Base-by-base conservation (phyloP, 2,113 vertebrate genomes). In the Emydura subglobosa region DNA sequence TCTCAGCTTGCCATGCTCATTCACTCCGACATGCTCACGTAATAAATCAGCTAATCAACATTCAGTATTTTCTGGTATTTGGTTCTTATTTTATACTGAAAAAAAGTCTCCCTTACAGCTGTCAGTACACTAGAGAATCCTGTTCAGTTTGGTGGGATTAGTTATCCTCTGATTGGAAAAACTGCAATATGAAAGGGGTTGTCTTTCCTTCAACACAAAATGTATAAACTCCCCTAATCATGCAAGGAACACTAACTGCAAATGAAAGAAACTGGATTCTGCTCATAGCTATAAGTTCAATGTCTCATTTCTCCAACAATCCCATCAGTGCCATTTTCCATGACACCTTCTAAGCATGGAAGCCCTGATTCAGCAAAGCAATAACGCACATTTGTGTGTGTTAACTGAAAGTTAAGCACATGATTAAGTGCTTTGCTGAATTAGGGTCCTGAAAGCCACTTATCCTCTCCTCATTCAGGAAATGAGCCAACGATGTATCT, bases 21-120 rank as follows among this genome's bases (percentile, higher is more conserved):
- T 44, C 74, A 2, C 65, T 82, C 76, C 39, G n/a, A 42, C 5
- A 2, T 2, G 8, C 10, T 19, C 80, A 87, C 47, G 6, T 49
- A 51, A 24, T 72, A 55, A 79, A 92, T 6, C 34, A 89, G 47
- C 82, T 27, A 31, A 78, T 78, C 88, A 89, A 10, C 91, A 53
- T 25, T 76, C n/a, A 34, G 21, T 79, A 47, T n/a, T 87, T 51
- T 49, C 5, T 0, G 14, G 2, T 7, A 74, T 51, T 3, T 7
- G 72, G 44, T 3, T 1, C 19, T 12, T 31, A 42, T 14, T 4
- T 76, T 54, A 11, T 78, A 22, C 51, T 3, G 0, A 1, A 19
- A 9, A 27, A 47, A 93, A 19, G 42, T 44, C 51, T 50, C 55
- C 49, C 0, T 0, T 61, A 49, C 39, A 81, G 83, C 65, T 91